Evolutionary conservation across 2,888 invertebrate species (phyloP), one percentile per base, ranked within the genome.

Genomic region (Acheta domesticus): DNA sequence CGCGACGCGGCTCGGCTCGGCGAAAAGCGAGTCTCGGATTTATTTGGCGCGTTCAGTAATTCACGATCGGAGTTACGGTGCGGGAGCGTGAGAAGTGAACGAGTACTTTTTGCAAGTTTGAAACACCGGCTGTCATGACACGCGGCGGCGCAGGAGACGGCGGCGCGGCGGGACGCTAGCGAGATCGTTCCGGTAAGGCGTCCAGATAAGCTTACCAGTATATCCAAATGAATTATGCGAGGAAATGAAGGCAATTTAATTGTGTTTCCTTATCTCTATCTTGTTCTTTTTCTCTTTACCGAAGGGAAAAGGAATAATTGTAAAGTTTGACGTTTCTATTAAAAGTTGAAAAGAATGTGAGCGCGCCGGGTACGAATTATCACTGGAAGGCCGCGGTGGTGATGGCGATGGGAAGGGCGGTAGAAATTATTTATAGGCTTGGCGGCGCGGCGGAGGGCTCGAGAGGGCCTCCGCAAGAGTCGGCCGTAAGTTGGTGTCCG

Each of bases 231-330:
- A 62, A 62, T 62, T 62, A 62, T 62, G n/a, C 14, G 62, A 62
- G 62, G 62, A 62, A 14, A 62, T 14, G 62, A 62, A 62, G n/a
- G 62, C 62, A 62, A 62, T 62, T 62, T 62, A 62, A 62, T 62
- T 62, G 62, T 62, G 62, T 62, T 62, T 62, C 62, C 62, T 62
- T 62, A 62, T 62, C 62, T 62, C n/a, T 62, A 62, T 62, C 62
- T 62, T n/a, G 62, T 62, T 62, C 62, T 62, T 62, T 62, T 62
- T 62, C n/a, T 62, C 62, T 62, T 62, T 19, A 19, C 62, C 62
- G n/a, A 62, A 62, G n/a, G 62, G 62, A 12, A 62, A 62, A 62
- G 62, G 62, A 62, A 62, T 62, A 62, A 62, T 62, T 62, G 62
- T 62, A 62, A 62, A 62, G 62, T 62, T 62, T 62, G 62, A 62